Evolutionary conservation across 2,113 vertebrate species (phyloP).

Genomic region (Arvicanthis niloticus): DNA sequence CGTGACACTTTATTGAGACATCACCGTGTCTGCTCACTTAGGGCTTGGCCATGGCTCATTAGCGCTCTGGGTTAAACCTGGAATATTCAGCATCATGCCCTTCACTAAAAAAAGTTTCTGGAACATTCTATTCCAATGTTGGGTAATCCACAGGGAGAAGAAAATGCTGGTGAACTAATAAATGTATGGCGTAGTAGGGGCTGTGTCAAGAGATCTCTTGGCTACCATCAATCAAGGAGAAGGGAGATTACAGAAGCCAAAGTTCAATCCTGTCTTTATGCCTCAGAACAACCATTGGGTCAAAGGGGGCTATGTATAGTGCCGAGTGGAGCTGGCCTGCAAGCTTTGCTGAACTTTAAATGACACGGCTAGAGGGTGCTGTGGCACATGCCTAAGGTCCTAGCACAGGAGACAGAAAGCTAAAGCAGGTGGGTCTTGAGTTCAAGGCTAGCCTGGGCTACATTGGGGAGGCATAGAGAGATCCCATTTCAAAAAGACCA

Average conservation of each 20-base stretch:
- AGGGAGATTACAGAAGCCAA: neutral
- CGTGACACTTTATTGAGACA: neutral
- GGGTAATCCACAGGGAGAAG: neutral
- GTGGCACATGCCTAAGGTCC: neutral
- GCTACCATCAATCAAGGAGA: neutral
- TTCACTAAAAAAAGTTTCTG: neutral
- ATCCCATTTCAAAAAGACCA: neutral
- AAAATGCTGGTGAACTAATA: neutral
- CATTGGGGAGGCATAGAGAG: neutral
- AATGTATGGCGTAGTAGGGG: neutral
- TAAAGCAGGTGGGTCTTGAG: neutral
- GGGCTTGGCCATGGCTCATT: neutral
- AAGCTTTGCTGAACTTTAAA: neutral
- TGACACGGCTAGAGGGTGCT: neutral
- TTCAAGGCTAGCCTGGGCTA: neutral
- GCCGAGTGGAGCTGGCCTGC: accelerated
- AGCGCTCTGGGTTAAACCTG: accelerated
- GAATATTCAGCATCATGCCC: neutral
- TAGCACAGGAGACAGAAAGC: neutral
- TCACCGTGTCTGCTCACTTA: accelerated
- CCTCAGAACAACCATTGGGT: neutral
- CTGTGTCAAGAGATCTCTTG: neutral
- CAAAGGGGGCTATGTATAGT: accelerated
- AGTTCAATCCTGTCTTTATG: neutral
- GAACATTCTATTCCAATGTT: accelerated